Base-by-base conservation (phyloP, 1,140 invertebrate species). In the Magallana gigas region DNA sequence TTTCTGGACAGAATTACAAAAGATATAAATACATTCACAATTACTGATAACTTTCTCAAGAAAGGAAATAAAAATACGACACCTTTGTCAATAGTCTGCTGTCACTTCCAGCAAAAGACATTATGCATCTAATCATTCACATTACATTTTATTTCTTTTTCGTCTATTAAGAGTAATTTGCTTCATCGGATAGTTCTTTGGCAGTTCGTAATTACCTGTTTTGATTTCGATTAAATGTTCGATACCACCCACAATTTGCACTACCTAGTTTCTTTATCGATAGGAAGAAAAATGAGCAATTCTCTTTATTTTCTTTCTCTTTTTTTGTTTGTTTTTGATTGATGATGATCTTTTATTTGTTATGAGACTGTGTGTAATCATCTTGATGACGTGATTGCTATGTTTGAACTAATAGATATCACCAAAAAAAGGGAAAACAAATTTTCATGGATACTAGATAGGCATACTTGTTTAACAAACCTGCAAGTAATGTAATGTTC, bases 71-170 rank as follows among this genome's bases (percentile, higher is more conserved):
- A 76, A 29, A 76, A 76, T 12, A 76, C 68, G 68, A 76, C 68
- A 29, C 18, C 7, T 48, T 76, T 76, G 68, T 76, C 68, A 76
- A 76, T 76, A 76, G 23, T 12, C 8, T 48, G 23, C 23, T 76
- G 68, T 76, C 68, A 76, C 18, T 76, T 29, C 9, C 23, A 36
- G 68, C 36, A 9, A 36, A 76, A 48, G 23, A 23, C 23, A 29
- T 23, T 8, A 48, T 76, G 9, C 23, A 76, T 76, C 68, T 76
- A 29, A 76, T 76, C 68, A 76, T 76, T 76, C 23, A 36, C 68
- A 76, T 76, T 76, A 76, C 23, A 76, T 76, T 76, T 76, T 76
- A 76, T 76, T 76, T 76, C 68, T 76, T 76, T 76, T 76, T 76
- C 68, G 14, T 8, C 23, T 29, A 76, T 76, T 76, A 76, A 18